These are phyloP conservation scores for Pluvialis apricaria DNA, from an alignment of 2,113 vertebrate species.

Conservation along the genomic window DNA sequence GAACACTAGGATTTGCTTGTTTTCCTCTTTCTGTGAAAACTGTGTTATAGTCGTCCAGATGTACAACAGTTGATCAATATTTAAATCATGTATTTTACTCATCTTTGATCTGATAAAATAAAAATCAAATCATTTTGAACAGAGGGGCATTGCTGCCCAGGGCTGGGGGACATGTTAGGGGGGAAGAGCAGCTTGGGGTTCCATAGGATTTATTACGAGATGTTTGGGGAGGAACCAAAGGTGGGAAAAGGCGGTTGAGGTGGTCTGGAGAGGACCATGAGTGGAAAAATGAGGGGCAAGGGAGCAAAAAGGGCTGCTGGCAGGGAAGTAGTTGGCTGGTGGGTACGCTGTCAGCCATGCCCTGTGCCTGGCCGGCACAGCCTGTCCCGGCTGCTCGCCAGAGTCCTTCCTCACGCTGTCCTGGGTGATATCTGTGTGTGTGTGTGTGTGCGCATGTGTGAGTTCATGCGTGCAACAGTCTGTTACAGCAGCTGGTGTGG, in stretches of 20 bases:
- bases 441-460: fast-evolving
- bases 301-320: background rate
- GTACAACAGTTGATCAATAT: background rate
- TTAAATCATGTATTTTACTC: background rate
- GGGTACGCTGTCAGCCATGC: fast-evolving
- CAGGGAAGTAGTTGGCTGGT: background rate
- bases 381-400: fast-evolving
- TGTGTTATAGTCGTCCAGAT: background rate
- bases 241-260: background rate
- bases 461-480: too few relatives aligned
- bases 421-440: background rate
- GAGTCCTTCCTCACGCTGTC: background rate
- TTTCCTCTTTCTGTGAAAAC: background rate
- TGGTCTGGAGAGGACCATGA: background rate
- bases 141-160: background rate
- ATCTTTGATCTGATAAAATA: background rate
- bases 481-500: fast-evolving
- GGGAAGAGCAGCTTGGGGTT: background rate
- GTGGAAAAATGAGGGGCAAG: background rate
- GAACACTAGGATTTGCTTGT: background rate
- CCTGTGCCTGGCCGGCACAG: fast-evolving
- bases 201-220: background rate
- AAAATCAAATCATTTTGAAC: background rate
- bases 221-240: background rate
- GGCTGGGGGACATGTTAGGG: background rate